A percentile compares a stretch with the other conserved stretches of the same genome.
phyloP scores from a whole-genome alignment of 2,888 invertebrate species.

The Plebejus anna region DNA sequence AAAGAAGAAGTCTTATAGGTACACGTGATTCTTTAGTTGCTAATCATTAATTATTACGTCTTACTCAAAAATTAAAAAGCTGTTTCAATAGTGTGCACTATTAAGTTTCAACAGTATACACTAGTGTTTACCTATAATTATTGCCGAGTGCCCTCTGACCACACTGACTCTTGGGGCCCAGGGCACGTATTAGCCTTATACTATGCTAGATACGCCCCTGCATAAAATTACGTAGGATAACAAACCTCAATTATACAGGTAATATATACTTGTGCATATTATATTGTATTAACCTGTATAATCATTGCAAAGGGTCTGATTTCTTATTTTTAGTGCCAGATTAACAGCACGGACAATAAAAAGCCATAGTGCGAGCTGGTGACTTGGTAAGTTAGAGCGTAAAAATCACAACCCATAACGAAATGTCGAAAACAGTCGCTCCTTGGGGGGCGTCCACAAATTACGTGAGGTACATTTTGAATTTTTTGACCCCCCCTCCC shows the following conservation, averaged over 20 bases:
- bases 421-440: not conserved
- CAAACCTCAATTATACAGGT: not conserved
- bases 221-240: not conserved
- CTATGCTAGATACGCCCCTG: not conserved
- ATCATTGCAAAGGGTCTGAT: not conserved
- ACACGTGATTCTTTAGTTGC: too few species aligned
- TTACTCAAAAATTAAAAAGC: too few species aligned
- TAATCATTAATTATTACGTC: too few species aligned
- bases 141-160: not conserved
- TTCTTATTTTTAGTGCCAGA: too few species aligned
- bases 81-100: not conserved
- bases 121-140: too few species aligned
- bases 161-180: not conserved
- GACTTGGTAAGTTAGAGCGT: too few species aligned
- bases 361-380: too few species aligned
- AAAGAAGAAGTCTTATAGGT: too few species aligned
- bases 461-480: too few species aligned
- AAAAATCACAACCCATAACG: not conserved
- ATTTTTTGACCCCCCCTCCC: too few species aligned
- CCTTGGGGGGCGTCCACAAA: too few species aligned
- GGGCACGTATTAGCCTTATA: not conserved
- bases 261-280: not conserved
- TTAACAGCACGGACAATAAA: too few species aligned
- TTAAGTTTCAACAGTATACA: not conserved
- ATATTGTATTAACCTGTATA: not conserved